Percentiles rank a stretch among this genome's conserved stretches.
Evolutionary conservation across 2,113 vertebrate species (phyloP).

Genomic region (Sterrhoptilus dennistouni): DNA sequence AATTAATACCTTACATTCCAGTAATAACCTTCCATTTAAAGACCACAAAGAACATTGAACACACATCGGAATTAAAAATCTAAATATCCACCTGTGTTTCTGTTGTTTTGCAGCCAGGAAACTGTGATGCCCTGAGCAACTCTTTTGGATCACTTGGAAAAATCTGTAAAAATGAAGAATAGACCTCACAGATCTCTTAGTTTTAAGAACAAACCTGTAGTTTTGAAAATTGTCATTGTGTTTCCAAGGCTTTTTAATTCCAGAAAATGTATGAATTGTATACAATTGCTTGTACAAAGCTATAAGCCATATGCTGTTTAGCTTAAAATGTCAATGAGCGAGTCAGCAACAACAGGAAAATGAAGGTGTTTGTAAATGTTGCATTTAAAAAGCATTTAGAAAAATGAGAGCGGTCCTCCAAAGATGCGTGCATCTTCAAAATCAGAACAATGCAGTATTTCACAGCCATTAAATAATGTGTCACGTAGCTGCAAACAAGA

Average conservation of each 20-base stretch:
- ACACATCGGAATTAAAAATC: background rate
- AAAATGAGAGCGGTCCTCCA: background rate
- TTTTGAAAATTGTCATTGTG: conserved; percentile 11
- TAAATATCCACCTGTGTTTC: conserved; percentile 27
- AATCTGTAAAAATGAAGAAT: conserved; percentile 20
- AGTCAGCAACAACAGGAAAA: conserved; percentile 56
- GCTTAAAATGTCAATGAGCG: conserved; percentile 48
- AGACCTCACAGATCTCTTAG: background rate
- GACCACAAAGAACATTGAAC: background rate
- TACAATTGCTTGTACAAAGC: conserved; percentile 37
- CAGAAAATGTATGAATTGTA: conserved; percentile 39
- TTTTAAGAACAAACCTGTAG: background rate
- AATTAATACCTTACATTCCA: conserved; percentile 42
- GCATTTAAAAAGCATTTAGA: conserved; percentile 51
- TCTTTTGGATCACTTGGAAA: background rate
- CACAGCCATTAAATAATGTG: conserved; percentile 32
- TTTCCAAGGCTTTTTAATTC: conserved; percentile 32
- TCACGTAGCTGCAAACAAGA: conserved; percentile 54
- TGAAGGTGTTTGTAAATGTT: conserved; percentile 60
- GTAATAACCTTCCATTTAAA: background rate
- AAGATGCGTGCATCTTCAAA: background rate
- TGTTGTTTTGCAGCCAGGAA: conserved; percentile 11
- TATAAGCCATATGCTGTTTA: conserved; percentile 63
- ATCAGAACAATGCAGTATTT: conserved; percentile 20
- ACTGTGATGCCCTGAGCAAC: background rate